A percentile compares a stretch with the other conserved stretches of the same genome.
phyloP scores from a whole-genome alignment of 2,888 invertebrate genomes.

The Neoitamus cyanurus region DNA sequence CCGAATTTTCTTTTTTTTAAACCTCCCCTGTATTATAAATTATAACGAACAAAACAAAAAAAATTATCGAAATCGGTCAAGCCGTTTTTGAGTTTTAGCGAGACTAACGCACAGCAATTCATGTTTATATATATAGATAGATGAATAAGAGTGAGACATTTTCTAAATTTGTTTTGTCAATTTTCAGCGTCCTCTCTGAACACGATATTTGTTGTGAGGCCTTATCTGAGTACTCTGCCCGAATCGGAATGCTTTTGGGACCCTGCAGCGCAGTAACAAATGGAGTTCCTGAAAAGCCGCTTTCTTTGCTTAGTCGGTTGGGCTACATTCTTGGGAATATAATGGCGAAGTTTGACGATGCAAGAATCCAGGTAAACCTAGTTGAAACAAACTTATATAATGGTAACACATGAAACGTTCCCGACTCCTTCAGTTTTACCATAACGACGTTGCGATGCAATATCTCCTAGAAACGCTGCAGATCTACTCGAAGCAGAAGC shows the following conservation, averaged over 20 bases:
- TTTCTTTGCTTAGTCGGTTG: conserved; percentile 69
- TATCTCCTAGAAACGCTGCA: conserved; percentile 68
- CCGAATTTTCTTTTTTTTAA: too few species aligned
- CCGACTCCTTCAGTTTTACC: conserved; percentile 67
- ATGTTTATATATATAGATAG: too few species aligned
- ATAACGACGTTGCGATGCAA: conserved; percentile 70
- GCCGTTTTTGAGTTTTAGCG: too few species aligned
- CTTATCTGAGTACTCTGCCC: conserved; percentile 69
- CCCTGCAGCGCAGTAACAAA: conserved; percentile 57
- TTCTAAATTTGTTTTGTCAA: too few species aligned
- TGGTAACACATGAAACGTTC: background rate
- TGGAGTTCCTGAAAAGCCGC: conserved; percentile 59
- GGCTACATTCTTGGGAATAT: conserved; percentile 88
- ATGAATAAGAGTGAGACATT: too few species aligned
- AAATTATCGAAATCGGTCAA: too few species aligned
- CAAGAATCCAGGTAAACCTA: conserved; percentile 70
- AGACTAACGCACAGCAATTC: too few species aligned
- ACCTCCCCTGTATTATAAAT: too few species aligned
- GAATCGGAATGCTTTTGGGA: conserved; percentile 64
- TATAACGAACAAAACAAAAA: too few species aligned
- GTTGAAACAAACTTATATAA: background rate
- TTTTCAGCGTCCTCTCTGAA: conserved; percentile 82
- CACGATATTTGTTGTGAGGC: conserved; percentile 78
- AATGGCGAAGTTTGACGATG: conserved; percentile 80
- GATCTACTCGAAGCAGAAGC: conserved; percentile 68